Percentiles rank a stretch among this genome's conserved stretches.
Evolutionary conservation across 2,888 invertebrate species (phyloP).

Genomic region (Lasioglossum lativentre): DNA sequence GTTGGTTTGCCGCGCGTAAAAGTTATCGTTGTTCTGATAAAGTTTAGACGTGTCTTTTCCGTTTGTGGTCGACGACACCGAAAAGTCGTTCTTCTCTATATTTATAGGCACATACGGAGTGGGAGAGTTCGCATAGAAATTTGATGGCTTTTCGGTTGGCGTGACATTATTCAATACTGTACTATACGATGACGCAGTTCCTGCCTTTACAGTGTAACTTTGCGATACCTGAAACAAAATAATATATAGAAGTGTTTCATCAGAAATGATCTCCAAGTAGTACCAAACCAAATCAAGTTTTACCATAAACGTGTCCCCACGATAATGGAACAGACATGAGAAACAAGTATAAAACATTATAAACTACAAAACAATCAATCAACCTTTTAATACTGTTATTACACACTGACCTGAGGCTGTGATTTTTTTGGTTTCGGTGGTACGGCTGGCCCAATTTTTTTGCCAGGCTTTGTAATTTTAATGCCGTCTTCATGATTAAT

Average conservation of each 20-base stretch:
- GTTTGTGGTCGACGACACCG: conserved; percentile 67
- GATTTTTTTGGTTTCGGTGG: conserved; percentile 91
- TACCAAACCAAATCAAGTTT: background rate
- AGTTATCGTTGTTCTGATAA: conserved; percentile 79
- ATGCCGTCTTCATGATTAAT: conserved; percentile 86
- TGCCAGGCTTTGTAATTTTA: conserved; percentile 81
- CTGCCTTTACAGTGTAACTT: conserved; percentile 89
- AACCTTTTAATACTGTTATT: background rate
- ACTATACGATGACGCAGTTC: conserved; percentile 91
- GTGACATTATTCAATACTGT: conserved; percentile 87
- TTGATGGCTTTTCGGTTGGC: conserved; percentile 78
- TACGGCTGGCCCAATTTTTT: conserved; percentile 91
- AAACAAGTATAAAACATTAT: conserved; percentile 26
- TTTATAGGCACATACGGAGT: conserved; percentile 78
- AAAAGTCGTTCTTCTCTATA: conserved; percentile 81
- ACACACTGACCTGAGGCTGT: conserved; percentile 86
- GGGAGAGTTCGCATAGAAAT: conserved; percentile 82
- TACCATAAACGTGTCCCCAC: conserved; percentile 50
- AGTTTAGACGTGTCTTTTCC: conserved; percentile 75
- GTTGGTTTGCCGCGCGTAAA: conserved; percentile 77
- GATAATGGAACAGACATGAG: conserved; percentile 47
- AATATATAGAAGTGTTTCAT: background rate
- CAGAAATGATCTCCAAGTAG: background rate
- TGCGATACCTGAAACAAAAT: conserved; percentile 89
- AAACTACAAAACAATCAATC: conserved; percentile 16